A percentile compares a stretch with the other conserved stretches of the same genome.
Evolutionary conservation across 2,113 vertebrate genomes (phyloP).

Genomic region (Balaeniceps rex): DNA sequence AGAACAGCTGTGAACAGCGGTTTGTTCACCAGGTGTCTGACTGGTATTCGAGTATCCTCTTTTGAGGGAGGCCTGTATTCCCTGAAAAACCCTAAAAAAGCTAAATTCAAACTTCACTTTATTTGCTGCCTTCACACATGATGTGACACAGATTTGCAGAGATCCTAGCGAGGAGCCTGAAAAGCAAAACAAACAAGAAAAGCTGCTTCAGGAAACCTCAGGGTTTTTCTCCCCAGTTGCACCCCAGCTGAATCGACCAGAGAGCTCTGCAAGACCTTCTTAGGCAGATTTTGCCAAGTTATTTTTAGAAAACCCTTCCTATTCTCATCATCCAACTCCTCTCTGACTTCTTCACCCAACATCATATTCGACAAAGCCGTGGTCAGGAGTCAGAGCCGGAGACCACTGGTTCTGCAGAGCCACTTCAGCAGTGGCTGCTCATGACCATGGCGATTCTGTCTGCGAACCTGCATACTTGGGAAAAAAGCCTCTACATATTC

Average conservation of each 20-base stretch:
- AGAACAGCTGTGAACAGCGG: slow-evolving; percentile 45
- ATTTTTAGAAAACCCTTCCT: neutral
- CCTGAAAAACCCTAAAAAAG: neutral
- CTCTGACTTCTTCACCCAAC: neutral
- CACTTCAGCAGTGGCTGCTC: neutral
- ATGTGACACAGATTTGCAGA: neutral
- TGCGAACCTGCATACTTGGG: neutral
- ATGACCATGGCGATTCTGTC: neutral
- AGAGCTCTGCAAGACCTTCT: neutral
- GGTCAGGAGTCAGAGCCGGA: neutral
- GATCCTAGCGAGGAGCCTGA: neutral
- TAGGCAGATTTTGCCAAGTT: neutral
- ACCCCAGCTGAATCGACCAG: neutral
- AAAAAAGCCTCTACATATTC: neutral
- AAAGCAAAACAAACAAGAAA: neutral
- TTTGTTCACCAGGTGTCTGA: slow-evolving; percentile 31
- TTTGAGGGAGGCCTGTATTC: neutral
- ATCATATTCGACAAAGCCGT: neutral
- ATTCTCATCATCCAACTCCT: neutral
- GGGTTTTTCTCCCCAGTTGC: fast-evolving
- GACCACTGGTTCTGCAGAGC: neutral
- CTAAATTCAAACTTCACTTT: neutral
- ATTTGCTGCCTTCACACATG: neutral
- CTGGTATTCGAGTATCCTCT: neutral
- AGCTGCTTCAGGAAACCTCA: neutral